These are phyloP conservation scores for Trichogramma pretiosum DNA, from an alignment of 1,140 invertebrate genomes.

Conservation along the genomic window DNA sequence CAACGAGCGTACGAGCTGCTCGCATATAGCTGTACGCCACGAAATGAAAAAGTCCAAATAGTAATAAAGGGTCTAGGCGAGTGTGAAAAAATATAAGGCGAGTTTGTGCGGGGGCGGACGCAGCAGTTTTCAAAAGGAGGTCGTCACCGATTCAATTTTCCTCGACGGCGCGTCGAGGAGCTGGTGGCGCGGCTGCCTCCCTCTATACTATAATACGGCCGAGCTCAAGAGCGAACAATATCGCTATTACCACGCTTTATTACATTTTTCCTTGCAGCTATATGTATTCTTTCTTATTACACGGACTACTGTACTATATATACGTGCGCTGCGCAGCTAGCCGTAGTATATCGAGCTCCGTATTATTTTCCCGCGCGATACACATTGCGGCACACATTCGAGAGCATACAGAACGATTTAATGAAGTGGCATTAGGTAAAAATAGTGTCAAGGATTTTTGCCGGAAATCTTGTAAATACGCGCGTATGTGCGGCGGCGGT, in stretches of 20 bases:
- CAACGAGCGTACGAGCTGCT: slow-evolving; percentile 23
- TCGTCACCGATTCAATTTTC: slow-evolving; percentile 27
- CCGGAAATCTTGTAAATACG: too few relatives aligned
- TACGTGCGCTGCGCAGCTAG: too few relatives aligned
- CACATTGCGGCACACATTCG: neutral
- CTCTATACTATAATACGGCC: too few relatives aligned
- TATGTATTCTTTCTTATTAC: too few relatives aligned
- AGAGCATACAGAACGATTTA: neutral
- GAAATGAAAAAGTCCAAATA: slow-evolving; percentile 11
- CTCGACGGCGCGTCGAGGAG: too few relatives aligned
- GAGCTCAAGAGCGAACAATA: slow-evolving; percentile 12
- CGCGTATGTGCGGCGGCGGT: too few relatives aligned
- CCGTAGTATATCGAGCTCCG: too few relatives aligned
- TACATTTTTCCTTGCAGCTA: slow-evolving; percentile 41
- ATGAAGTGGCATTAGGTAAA: slow-evolving; percentile 29
- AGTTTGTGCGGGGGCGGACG: slow-evolving; percentile 7
- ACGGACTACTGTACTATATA: too few relatives aligned
- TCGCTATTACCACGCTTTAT: slow-evolving; percentile 28
- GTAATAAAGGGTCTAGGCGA: slow-evolving; percentile 14
- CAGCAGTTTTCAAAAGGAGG: slow-evolving; percentile 16
- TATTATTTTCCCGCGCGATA: too few relatives aligned
- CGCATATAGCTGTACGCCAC: slow-evolving; percentile 2
- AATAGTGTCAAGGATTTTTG: slow-evolving; percentile 37
- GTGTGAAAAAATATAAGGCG: neutral
- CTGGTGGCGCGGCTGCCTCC: too few relatives aligned